Conservation (phyloP, 2,888 invertebrate genomes). For the Neria commutata region DNA sequence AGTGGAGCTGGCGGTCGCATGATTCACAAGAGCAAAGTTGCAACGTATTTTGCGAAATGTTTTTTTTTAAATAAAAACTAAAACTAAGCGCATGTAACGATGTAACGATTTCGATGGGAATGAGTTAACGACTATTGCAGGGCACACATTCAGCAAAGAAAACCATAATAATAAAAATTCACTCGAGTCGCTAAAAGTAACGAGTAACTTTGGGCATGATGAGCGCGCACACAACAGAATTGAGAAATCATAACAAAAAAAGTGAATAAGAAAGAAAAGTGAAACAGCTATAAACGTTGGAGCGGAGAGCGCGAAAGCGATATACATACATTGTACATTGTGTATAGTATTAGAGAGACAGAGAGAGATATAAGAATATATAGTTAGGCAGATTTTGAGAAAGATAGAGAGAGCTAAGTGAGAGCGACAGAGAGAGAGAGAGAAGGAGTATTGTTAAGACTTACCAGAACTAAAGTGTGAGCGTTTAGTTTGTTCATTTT, state of each 20-base stretch:
- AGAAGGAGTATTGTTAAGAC: constrained; percentile 45
- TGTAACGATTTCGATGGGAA: neutral
- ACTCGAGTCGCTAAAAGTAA: neutral
- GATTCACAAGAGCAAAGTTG: too few relatives aligned
- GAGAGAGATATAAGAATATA: neutral
- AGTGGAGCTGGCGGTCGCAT: too few relatives aligned
- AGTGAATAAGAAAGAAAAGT: neutral
- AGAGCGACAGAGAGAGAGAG: constrained; percentile 20
- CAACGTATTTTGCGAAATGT: too few relatives aligned
- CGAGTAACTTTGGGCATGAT: neutral
- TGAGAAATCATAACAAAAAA: neutral
- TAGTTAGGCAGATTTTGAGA: constrained; percentile 22
- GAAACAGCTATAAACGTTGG: neutral
- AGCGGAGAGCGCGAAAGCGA: neutral
- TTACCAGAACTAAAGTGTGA: constrained; percentile 91
- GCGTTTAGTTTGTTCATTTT: constrained; percentile 87
- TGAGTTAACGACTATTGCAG: neutral
- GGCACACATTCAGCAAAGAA: neutral
- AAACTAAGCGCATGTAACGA: too few relatives aligned
- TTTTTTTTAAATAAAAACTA: too few relatives aligned
- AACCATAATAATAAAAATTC: neutral
- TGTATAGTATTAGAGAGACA: neutral
- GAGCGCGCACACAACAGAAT: too few relatives aligned
- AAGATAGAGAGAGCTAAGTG: constrained; percentile 11
- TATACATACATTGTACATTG: neutral